Evolutionary conservation across 2,113 vertebrate genomes (phyloP).

Genomic region (Tympanuchus pallidicinctus): DNA sequence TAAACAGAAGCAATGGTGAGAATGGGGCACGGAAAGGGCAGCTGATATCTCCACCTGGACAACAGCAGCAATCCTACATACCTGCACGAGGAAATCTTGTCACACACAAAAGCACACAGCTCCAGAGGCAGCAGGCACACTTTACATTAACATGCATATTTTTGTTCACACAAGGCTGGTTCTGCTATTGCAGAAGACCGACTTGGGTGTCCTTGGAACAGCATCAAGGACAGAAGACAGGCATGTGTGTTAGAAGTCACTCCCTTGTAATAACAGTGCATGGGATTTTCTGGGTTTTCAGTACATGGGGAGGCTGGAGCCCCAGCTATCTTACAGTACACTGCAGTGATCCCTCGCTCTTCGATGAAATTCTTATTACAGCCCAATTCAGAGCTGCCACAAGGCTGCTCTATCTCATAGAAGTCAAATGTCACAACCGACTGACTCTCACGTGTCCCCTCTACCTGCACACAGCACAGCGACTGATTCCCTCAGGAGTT

Average conservation of each 20-base stretch:
- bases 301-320: background rate
- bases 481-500: background rate
- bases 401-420: accelerated
- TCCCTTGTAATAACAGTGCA: background rate
- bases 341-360: background rate
- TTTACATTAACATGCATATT: accelerated
- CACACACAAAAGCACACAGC: background rate
- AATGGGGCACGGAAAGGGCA: background rate
- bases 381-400: background rate
- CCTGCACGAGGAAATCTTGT: accelerated
- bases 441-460: background rate
- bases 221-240: background rate
- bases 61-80: background rate
- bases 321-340: background rate
- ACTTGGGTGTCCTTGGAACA: background rate
- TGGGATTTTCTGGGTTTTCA: background rate
- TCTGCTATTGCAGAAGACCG: background rate
- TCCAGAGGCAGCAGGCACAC: background rate
- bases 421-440: background rate
- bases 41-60: accelerated
- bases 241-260: background rate
- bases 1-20: background rate
- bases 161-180: background rate
- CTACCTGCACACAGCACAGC: background rate
- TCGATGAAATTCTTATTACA: background rate